Conservation (phyloP, 2,797 vertebrate species). For the Stomatorhinus walkeri region DNA sequence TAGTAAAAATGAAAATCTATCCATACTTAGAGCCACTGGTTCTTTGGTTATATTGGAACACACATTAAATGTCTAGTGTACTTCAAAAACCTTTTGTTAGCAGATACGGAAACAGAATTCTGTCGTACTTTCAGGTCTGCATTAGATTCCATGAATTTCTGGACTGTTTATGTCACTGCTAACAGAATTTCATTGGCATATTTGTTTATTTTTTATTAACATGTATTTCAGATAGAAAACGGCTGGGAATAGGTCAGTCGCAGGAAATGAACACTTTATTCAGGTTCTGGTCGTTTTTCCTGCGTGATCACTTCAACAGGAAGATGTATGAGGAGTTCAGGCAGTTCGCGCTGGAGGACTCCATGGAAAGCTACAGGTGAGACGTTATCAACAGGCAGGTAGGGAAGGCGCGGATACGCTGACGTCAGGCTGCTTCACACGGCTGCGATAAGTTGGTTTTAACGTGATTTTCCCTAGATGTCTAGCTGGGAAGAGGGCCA, state of each 20-base stretch:
- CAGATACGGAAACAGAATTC: background rate
- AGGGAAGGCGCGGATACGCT: background rate
- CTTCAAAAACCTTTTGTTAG: background rate
- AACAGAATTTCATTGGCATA: background rate
- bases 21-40: background rate
- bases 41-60: background rate
- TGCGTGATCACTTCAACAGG: constrained; percentile 91
- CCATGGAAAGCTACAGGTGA: constrained; percentile 87
- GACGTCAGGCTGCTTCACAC: background rate
- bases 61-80: background rate
- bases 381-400: constrained; percentile 1
- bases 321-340: constrained; percentile 97
- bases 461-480: background rate
- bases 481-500: background rate
- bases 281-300: constrained; percentile 96
- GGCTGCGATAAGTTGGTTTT: background rate
- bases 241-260: constrained; percentile 82
- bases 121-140: background rate
- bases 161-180: background rate
- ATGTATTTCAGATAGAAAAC: constrained; percentile 75
- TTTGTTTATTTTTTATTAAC: background rate
- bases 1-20: background rate
- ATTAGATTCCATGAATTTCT: background rate
- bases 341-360: constrained; percentile 79
- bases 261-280: constrained; percentile 98